Evolutionary conservation across 2,797 vertebrate genomes (phyloP).

Genomic region (Otus scops): DNA sequence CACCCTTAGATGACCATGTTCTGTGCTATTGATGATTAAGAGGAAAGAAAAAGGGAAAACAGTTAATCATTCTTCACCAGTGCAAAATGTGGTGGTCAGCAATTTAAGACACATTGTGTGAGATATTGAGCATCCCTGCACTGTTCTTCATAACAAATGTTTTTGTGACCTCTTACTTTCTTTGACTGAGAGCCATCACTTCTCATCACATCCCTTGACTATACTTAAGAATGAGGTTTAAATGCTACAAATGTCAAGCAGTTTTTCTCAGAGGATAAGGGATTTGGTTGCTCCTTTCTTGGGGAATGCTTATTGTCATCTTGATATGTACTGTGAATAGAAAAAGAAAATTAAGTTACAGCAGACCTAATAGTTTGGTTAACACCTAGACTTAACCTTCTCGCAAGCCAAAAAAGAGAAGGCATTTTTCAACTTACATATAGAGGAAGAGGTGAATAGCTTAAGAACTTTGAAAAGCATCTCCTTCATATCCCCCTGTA

Average conservation of each 20-base stretch:
- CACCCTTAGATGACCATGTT: not conserved
- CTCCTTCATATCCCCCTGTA: not conserved
- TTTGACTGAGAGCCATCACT: not conserved
- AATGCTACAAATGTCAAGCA: not conserved
- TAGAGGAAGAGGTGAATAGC: not conserved
- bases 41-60: not conserved
- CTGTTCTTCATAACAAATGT: not conserved
- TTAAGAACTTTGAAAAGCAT: not conserved
- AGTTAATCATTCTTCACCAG: not conserved
- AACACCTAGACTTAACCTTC: not conserved
- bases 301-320: not conserved
- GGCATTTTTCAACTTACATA: slow-evolving; percentile 30
- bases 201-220: not conserved
- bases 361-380: not conserved
- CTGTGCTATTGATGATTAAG: not conserved
- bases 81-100: not conserved
- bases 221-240: not conserved
- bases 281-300: not conserved
- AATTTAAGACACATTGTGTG: not conserved
- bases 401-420: not conserved
- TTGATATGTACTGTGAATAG: not conserved
- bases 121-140: not conserved
- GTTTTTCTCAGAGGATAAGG: not conserved
- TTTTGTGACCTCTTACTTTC: not conserved
- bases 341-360: not conserved